A percentile compares a stretch with the other conserved stretches of the same genome.
These are phyloP conservation scores for Hecatera dysodea DNA, from an alignment of 2,888 invertebrate species.

Conservation along the genomic window DNA sequence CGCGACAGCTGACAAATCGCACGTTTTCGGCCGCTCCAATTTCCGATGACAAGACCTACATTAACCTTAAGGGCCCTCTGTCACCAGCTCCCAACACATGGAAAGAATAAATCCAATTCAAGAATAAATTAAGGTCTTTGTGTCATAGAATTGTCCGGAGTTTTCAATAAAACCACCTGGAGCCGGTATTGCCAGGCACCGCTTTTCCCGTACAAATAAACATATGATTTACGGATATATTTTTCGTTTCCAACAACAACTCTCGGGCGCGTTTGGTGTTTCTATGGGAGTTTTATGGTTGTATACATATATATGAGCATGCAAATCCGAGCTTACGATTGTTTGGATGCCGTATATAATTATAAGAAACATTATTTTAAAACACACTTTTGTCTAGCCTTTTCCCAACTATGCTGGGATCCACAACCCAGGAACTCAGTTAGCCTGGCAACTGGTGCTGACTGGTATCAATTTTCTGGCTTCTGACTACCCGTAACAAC, in stretches of 20 bases:
- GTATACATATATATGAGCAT: conserved; percentile 22
- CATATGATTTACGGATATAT: conserved; percentile 77
- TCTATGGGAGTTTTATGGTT: conserved; percentile 43
- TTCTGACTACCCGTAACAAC: too few relatives aligned
- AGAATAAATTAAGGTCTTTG: conserved; percentile 89
- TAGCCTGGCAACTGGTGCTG: too few relatives aligned
- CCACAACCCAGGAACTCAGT: too few relatives aligned
- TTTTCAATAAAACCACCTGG: conserved; percentile 75
- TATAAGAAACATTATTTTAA: conserved; percentile 6
- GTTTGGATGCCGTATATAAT: background rate
- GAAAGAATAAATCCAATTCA: conserved; percentile 87
- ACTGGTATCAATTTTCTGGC: too few relatives aligned
- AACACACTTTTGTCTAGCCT: background rate
- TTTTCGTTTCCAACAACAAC: conserved; percentile 67
- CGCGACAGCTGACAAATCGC: conserved; percentile 85
- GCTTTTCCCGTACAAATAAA: conserved; percentile 75
- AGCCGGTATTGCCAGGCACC: conserved; percentile 73
- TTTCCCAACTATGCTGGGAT: too few relatives aligned
- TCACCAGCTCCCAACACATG: conserved; percentile 83
- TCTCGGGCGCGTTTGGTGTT: conserved; percentile 53
- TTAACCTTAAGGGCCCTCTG: conserved; percentile 88
- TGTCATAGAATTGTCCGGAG: conserved; percentile 81
- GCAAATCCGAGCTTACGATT: conserved; percentile 3
- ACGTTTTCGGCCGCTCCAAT: conserved; percentile 84
- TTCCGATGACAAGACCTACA: conserved; percentile 88